Base-by-base conservation (phyloP, 2,113 vertebrate species). In the Mystacornis crossleyi region DNA sequence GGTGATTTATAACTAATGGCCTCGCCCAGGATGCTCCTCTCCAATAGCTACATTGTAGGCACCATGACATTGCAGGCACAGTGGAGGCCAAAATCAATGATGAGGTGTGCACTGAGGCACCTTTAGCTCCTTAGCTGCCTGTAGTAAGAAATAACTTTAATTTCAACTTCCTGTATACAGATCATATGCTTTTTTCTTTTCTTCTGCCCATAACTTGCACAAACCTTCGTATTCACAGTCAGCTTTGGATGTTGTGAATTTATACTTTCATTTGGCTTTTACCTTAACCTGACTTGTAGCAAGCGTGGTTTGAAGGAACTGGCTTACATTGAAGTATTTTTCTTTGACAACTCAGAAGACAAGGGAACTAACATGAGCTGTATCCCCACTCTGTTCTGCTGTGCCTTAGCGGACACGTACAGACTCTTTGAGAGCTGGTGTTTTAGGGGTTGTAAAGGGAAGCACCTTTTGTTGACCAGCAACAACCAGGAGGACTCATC, bases 11-110 rank as follows among this genome's bases (percentile, higher is more conserved):
- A 54, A 21, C 18, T 61, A 25, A 3, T 5, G 11, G 9, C 24
- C 54, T 94, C 0, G 0, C 9, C 34, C 16, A 53, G 51, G 34
- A 24, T 2, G 5, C 8, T 74, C 18, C 17, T 87, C 12, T 79
- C 61, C 31, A 45, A 72, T 4, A 28, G 29, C 18, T 4, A 25
- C n/a, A 17, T 18, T 60, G n/a, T 15, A 25, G n/a, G 6, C 9
- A 51, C 50, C 16, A 42, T 33, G 34, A 47, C 12, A 23, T 6
- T 15, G 18, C 0, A 2, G 47, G 34, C 26, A 67, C 14, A 20
- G 26, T 4, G 15, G 45, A 72, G 42, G 14, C 25, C 65, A 84
- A 60, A 89, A 40, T 33, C 3, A 2, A 18, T 33, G 36, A 26
- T 3, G 10, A 72, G 28, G 26, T 51, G 60, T 84, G 53, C 38